These are phyloP conservation scores for Cephus sareptanus DNA, from an alignment of 2,888 invertebrate genomes.

Conservation along the genomic window DNA sequence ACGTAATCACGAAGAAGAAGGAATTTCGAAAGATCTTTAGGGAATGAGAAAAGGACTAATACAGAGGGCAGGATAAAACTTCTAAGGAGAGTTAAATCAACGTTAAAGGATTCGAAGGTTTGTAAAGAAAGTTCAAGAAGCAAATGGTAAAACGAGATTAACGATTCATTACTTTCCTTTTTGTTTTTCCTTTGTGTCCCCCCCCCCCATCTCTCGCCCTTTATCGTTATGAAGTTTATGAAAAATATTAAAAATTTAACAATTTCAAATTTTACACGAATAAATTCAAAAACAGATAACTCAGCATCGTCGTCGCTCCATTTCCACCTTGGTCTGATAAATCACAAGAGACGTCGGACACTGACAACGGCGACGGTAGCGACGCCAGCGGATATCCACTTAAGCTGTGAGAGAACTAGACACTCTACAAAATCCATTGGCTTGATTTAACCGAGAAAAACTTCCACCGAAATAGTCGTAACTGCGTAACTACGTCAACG, in stretches of 20 bases:
- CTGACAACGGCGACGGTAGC: background rate
- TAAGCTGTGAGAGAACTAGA: background rate
- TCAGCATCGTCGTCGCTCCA: background rate
- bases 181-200: background rate
- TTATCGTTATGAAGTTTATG: background rate
- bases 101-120: constrained; percentile 31
- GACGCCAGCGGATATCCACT: background rate
- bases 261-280: background rate
- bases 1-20: background rate
- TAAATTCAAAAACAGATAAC: background rate
- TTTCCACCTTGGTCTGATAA: background rate
- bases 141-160: background rate
- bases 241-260: background rate
- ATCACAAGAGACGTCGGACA: background rate
- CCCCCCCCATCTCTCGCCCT: background rate
- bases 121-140: background rate
- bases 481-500: constrained; percentile 14
- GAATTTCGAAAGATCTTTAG: constrained; percentile 9
- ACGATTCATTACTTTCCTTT: background rate
- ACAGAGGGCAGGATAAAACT: constrained; percentile 53
- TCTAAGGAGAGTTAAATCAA: constrained; percentile 55
- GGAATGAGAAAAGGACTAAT: constrained; percentile 8
- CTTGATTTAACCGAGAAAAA: background rate
- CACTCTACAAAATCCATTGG: background rate
- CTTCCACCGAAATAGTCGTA: background rate